Conservation (phyloP, 2,797 vertebrate genomes). For the Sternotherus odoratus region DNA sequence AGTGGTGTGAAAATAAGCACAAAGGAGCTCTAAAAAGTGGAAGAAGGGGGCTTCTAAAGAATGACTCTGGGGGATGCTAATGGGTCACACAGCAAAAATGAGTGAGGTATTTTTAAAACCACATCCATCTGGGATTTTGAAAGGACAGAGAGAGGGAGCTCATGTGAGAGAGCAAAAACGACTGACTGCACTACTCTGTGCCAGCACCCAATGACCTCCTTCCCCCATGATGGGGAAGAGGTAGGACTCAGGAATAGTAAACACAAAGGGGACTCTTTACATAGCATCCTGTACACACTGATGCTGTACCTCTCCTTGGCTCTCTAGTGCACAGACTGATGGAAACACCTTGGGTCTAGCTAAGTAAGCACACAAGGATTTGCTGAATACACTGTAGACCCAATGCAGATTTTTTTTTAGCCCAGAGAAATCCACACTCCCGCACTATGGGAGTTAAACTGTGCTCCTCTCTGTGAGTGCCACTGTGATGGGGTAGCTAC, state of each 20-base stretch:
- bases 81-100: background rate
- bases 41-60: background rate
- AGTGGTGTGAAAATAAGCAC: background rate
- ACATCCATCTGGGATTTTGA: background rate
- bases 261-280: background rate
- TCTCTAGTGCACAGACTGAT: background rate
- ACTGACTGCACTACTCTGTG: background rate
- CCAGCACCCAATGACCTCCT: background rate
- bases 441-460: background rate
- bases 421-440: background rate
- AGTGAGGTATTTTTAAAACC: background rate
- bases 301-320: background rate
- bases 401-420: background rate
- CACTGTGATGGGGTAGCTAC: background rate
- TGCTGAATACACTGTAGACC: background rate
- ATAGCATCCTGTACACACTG: background rate
- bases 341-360: background rate
- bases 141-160: no score
- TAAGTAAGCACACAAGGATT: no score
- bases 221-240: background rate
- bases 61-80: background rate
- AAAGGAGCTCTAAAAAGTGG: background rate
- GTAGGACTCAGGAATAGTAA: background rate
- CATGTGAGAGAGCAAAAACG: background rate
- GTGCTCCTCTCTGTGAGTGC: background rate